Evolutionary conservation across 53 echinoderm and acorn worm species (phyloP).

Genomic region (Antedon mediterranea): DNA sequence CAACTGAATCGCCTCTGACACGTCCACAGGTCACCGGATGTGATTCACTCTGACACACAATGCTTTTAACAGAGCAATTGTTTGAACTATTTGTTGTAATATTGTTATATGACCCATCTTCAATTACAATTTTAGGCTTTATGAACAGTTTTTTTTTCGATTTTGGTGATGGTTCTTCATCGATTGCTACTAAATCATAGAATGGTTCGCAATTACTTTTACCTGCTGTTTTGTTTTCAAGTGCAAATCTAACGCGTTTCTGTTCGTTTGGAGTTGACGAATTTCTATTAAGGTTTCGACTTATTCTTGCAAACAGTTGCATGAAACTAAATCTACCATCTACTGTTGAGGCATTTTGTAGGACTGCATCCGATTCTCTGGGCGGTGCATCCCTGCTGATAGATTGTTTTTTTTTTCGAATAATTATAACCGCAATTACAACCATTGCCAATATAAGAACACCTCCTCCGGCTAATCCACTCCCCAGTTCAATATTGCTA

Average conservation of each 20-base stretch:
- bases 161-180: neutral
- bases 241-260: neutral
- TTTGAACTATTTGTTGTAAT: neutral
- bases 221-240: neutral
- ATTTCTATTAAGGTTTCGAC: neutral
- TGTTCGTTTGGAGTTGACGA: neutral
- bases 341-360: neutral
- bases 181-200: neutral
- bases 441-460: neutral
- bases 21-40: neutral
- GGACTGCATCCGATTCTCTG: neutral
- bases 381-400: neutral
- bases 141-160: neutral
- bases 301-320: neutral
- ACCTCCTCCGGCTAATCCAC: neutral
- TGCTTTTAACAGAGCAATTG: neutral
- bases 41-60: neutral
- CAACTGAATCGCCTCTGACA: neutral
- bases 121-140: neutral
- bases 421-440: neutral
- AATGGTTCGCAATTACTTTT: neutral
- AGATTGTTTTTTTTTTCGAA: neutral
- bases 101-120: neutral
- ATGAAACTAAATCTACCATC: neutral
- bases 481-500: neutral